phyloP scores from a whole-genome alignment of 2,113 vertebrate genomes.

The Pluvianellus socialis region DNA sequence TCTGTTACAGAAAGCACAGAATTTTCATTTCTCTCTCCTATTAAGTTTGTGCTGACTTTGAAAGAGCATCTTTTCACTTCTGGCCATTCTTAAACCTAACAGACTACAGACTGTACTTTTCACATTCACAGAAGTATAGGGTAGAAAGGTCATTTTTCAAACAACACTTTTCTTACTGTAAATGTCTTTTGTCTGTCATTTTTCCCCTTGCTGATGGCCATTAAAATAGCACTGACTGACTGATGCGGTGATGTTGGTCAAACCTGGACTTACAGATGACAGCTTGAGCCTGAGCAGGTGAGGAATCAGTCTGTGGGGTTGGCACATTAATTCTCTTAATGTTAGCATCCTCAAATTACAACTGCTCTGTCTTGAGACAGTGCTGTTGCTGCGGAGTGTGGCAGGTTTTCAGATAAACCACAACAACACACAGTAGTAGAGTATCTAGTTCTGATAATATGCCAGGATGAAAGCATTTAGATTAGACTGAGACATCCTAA shows the following conservation, averaged over 20 bases:
- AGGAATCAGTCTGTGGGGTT: background rate
- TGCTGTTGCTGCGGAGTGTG: background rate
- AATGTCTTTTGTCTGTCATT: slow-evolving; percentile 44
- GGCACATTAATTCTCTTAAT: background rate
- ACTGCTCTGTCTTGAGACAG: background rate
- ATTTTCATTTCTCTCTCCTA: background rate
- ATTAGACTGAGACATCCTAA: background rate
- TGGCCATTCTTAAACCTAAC: background rate
- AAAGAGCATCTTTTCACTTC: background rate
- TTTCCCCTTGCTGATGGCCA: slow-evolving; percentile 7
- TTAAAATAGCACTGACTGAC: background rate
- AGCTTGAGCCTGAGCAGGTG: background rate
- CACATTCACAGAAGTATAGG: background rate
- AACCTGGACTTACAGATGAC: background rate
- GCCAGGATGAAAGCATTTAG: background rate
- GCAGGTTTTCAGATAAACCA: background rate
- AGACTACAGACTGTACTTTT: background rate
- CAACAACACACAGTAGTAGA: background rate
- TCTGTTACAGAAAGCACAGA: background rate
- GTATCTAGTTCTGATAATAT: background rate
- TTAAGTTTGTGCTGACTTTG: background rate
- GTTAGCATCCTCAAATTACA: background rate
- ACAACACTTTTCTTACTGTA: background rate
- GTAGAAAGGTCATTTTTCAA: slow-evolving; percentile 35
- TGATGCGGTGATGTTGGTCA: background rate